Evolutionary conservation across 2,113 vertebrate species (phyloP).

Genomic region (Gallinago undulata): DNA sequence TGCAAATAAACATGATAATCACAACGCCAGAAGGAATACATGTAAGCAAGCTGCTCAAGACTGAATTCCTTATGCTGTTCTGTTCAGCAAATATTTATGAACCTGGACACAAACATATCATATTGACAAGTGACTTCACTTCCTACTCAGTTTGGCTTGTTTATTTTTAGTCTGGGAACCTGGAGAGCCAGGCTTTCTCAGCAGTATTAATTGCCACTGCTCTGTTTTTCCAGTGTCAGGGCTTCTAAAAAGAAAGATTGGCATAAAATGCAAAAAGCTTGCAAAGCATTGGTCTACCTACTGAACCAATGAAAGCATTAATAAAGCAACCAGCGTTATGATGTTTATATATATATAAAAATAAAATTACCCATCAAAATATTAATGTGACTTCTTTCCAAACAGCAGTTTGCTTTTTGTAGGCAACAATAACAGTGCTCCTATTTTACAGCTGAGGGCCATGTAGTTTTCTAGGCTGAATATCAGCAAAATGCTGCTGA

Average conservation of each 20-base stretch:
- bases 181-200: background rate
- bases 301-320: background rate
- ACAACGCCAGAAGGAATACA: background rate
- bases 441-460: background rate
- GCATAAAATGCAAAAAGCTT: background rate
- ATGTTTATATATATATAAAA: background rate
- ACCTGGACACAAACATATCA: background rate
- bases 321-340: background rate
- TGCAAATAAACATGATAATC: background rate
- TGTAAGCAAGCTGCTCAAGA: background rate
- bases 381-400: background rate
- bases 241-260: background rate
- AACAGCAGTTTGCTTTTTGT: background rate
- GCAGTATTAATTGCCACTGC: background rate
- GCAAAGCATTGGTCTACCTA: background rate
- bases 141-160: background rate
- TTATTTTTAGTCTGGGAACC: slow-evolving; percentile 58
- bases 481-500: background rate
- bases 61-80: background rate
- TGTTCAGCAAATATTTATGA: background rate
- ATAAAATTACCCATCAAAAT: background rate
- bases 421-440: background rate
- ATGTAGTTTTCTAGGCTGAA: background rate
- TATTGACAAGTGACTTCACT: background rate
- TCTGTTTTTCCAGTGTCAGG: background rate